These are phyloP conservation scores for Epizoanthus illoricatus DNA, from an alignment of 92 coral and sea anemone species.

Conservation along the genomic window DNA sequence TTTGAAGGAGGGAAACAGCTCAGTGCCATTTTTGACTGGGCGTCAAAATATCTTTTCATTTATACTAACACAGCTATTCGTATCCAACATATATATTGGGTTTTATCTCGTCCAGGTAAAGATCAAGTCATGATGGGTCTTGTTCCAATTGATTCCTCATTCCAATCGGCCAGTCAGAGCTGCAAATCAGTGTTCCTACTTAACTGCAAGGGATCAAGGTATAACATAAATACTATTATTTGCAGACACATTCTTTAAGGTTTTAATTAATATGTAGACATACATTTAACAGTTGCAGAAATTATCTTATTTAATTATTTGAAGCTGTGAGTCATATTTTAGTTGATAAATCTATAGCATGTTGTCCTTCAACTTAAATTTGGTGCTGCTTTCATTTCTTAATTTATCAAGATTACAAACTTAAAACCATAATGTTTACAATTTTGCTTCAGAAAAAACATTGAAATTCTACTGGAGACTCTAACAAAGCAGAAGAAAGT, in stretches of 20 bases:
- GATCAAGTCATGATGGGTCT: constrained; percentile 36
- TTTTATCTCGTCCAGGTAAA: constrained; percentile 9
- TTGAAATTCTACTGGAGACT: constrained; percentile 13
- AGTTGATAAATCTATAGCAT: no score
- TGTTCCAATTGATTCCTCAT: constrained; percentile 42
- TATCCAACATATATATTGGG: not conserved
- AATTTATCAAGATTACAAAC: not conserved
- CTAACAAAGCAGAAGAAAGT: not conserved
- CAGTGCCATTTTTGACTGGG: no score
- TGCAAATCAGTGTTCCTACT: constrained; percentile 54
- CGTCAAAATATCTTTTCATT: no score
- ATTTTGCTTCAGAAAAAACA: not conserved
- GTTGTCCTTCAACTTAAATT: no score
- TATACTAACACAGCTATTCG: constrained; percentile 24
- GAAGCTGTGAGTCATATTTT: no score
- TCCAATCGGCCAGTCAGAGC: constrained; percentile 41
- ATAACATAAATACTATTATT: not conserved
- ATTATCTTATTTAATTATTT: no score
- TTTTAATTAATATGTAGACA: no score
- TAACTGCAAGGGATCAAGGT: constrained; percentile 51
- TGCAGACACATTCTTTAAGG: not conserved
- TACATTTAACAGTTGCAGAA: no score
- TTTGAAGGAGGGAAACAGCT: no score
- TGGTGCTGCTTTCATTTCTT: not conserved
- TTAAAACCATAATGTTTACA: not conserved